Conservation (phyloP, 92 coral and sea anemone species). For the Epizoanthus stellaris region DNA sequence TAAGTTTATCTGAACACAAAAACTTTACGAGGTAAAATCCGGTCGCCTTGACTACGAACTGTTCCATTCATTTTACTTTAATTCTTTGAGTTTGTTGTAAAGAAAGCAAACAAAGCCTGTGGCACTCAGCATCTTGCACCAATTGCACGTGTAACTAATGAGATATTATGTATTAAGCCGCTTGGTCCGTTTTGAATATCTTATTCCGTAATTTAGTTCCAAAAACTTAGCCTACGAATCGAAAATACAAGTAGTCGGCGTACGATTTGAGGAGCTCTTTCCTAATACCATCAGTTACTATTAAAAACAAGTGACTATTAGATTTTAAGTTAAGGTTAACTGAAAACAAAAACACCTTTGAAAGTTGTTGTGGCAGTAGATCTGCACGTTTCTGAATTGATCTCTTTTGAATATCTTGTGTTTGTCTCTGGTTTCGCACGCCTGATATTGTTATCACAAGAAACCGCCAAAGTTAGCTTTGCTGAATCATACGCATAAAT, state of each 20-base stretch:
- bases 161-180: background rate
- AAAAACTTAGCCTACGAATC: background rate
- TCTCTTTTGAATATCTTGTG: background rate
- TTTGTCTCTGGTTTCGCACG: background rate
- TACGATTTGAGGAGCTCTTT: background rate
- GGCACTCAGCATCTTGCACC: slow-evolving; percentile 19
- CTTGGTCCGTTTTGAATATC: background rate
- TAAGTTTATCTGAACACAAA: background rate
- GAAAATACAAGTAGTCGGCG: background rate
- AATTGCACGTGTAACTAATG: slow-evolving; percentile 17
- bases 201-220: background rate
- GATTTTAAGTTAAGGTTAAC: slow-evolving; percentile 1
- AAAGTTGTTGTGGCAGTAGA: background rate
- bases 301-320: background rate
- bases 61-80: slow-evolving; percentile 22
- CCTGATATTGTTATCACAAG: background rate
- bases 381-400: background rate
- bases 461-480: background rate
- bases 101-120: slow-evolving; percentile 28
- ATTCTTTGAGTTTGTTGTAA: slow-evolving; percentile 20
- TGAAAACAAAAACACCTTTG: slow-evolving; percentile 11
- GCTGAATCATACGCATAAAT: slow-evolving; percentile 15
- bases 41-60: slow-evolving; percentile 18
- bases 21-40: background rate
- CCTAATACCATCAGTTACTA: background rate